Percentiles rank a stretch among this genome's conserved stretches.
Conservation (phyloP, 2,888 invertebrate genomes). For the Scaptomyza flava region DNA sequence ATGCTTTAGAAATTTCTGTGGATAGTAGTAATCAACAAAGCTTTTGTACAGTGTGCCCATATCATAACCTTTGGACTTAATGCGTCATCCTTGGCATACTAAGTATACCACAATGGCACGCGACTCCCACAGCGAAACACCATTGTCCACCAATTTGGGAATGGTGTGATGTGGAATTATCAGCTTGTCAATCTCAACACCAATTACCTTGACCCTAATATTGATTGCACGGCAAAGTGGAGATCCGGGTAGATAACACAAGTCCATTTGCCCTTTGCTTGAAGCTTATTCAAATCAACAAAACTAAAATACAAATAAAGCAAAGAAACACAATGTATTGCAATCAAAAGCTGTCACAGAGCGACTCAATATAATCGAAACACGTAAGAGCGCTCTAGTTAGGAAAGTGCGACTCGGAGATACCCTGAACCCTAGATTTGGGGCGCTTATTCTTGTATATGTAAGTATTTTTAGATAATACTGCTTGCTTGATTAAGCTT, state of each 20-base stretch:
- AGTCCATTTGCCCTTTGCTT: conserved; percentile 84
- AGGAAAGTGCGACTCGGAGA: too few relatives aligned
- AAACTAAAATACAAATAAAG: not conserved
- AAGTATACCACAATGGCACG: conserved; percentile 92
- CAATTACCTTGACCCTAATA: conserved; percentile 88
- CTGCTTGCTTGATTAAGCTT: too few relatives aligned
- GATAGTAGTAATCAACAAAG: conserved; percentile 84
- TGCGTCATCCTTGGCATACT: conserved; percentile 90
- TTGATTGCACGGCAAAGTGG: conserved; percentile 88
- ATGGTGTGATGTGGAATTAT: conserved; percentile 92
- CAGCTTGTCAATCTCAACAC: conserved; percentile 88
- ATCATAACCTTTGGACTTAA: conserved; percentile 90
- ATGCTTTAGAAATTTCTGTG: conserved; percentile 87
- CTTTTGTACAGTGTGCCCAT: conserved; percentile 80
- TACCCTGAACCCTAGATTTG: too few relatives aligned
- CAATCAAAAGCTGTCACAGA: conserved; percentile 33
- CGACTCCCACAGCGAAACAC: conserved; percentile 92
- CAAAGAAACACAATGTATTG: conserved; percentile 11
- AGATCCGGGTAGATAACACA: conserved; percentile 88
- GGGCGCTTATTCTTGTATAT: too few relatives aligned
- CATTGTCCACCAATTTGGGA: conserved; percentile 93
- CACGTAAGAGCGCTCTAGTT: too few relatives aligned
- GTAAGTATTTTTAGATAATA: too few relatives aligned
- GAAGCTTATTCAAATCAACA: conserved; percentile 1
- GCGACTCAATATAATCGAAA: conserved; percentile 19